Evolutionary conservation across 2,113 vertebrate genomes (phyloP).

Genomic region (Ciconia stormi): DNA sequence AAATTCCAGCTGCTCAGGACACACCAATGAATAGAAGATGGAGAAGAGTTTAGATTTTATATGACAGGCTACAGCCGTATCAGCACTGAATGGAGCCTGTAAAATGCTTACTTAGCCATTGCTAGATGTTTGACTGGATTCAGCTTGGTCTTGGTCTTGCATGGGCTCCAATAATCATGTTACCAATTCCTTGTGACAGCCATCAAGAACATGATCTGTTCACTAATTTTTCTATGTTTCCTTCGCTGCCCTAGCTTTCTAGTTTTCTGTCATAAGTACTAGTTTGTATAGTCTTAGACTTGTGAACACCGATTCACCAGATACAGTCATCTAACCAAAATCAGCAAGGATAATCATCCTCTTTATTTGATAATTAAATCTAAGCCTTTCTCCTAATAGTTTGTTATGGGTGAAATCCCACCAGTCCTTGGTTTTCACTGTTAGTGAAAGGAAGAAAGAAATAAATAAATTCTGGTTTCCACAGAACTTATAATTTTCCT

Average conservation of each 20-base stretch:
- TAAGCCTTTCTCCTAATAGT: background rate
- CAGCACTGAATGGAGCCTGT: constrained; percentile 5
- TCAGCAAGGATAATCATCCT: background rate
- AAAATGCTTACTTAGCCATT: constrained; percentile 7
- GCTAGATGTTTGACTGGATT: constrained; percentile 2
- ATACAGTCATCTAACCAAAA: background rate
- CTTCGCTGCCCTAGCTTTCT: background rate
- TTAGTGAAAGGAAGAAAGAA: background rate
- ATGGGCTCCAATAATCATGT: background rate
- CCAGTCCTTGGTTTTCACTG: background rate
- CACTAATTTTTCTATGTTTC: background rate
- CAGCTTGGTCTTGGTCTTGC: constrained; percentile 28
- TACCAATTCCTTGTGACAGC: background rate
- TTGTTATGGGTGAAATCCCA: background rate
- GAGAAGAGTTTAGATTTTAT: constrained; percentile 29
- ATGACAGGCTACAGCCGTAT: constrained; percentile 32
- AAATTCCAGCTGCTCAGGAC: constrained; percentile 50
- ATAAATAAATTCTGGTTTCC: background rate
- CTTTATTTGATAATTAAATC: background rate
- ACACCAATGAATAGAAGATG: constrained; percentile 27
- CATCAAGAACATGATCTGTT: background rate
- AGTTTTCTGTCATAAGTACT: background rate
- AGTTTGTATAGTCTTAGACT: background rate
- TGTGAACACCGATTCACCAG: background rate
- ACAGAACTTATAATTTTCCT: background rate